A percentile compares a stretch with the other conserved stretches of the same genome.
Evolutionary conservation across 2,113 vertebrate species (phyloP).

Genomic region (Dasyurus viverrinus): DNA sequence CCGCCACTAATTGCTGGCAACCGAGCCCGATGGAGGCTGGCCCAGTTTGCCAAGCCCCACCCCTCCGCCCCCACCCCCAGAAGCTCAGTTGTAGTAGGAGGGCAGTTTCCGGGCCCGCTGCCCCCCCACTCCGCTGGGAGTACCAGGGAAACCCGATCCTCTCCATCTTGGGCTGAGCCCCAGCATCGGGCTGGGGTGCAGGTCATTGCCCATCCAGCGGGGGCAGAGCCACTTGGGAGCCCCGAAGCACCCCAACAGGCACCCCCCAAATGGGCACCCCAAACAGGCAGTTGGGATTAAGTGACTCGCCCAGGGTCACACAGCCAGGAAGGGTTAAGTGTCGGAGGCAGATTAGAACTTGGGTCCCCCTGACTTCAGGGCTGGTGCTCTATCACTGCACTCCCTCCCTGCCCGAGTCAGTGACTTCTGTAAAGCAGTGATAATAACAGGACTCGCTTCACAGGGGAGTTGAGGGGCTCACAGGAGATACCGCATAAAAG

Average conservation of each 20-base stretch:
- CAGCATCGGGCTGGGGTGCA: background rate
- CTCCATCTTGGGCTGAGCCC: slow-evolving; percentile 14
- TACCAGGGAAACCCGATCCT: slow-evolving; percentile 39
- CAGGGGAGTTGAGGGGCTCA: no score
- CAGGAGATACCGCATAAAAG: no score
- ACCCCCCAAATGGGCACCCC: no score
- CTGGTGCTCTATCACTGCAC: no score
- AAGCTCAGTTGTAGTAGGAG: slow-evolving; percentile 69
- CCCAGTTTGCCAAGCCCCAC: slow-evolving; percentile 67
- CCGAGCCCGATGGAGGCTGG: slow-evolving; percentile 67
- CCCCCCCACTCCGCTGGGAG: slow-evolving; percentile 54
- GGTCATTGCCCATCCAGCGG: no score
- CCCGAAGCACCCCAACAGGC: background rate
- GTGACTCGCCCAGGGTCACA: no score
- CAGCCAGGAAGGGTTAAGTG: no score
- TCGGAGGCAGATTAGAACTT: no score
- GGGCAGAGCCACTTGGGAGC: no score
- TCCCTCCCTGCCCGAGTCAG: background rate
- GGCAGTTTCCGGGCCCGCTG: slow-evolving; percentile 55
- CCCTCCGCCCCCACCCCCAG: slow-evolving; percentile 59
- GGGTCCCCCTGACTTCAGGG: no score
- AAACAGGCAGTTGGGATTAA: no score
- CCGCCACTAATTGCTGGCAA: slow-evolving; percentile 80
- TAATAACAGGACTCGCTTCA: background rate
- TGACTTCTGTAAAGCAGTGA: background rate